Base-by-base conservation (phyloP, 2,113 vertebrate genomes). In the Rhegmatorhina hoffmannsi region DNA sequence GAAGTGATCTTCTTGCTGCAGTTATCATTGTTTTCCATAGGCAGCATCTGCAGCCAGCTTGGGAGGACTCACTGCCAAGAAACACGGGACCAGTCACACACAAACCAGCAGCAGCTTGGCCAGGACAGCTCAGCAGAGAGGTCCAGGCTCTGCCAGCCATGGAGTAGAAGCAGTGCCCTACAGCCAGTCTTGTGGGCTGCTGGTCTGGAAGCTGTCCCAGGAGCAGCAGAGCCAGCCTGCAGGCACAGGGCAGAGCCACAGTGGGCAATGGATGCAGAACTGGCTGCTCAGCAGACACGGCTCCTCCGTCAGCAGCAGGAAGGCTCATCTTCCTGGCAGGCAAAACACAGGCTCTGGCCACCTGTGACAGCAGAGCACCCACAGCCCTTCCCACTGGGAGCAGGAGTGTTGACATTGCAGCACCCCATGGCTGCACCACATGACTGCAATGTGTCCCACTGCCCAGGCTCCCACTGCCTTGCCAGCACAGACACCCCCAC, bases 391-490 rank as follows among this genome's bases (percentile, higher is more conserved):
- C 2, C 19, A 2, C 3, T 0, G 0, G 68, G 18, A 73, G 29
- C 21, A 11, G 34, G 24, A 47, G 34, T 20, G 0, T 24, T 7
- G 62, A 25, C 56, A 36, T 3, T 38, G 9, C 75, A 55, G 43
- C 62, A n/a, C 34, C 66, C 28, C 5, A 8, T 1, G 1, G 58
- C 52, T 1, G 1, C 80, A 36, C 13, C 77, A 17, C 52, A 3
- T 0, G 0, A 3, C 80, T 47, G 21, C 3, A 3, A 18, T 8
- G 1, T 6, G 34, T 44, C 55, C n/a, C 58, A 6, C 63, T 69
- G 50, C 25, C 50, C 16, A 21, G 38, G 70, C 29, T 78, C 78
- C 59, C 16, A 3, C 36, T 46, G 40, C 70, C 70, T 44, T 1
- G 0, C 24, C 83, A 38, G 69, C 20, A 4, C 38, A 7, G 3